phyloP scores from a whole-genome alignment of 2,888 invertebrate genomes.

The Andrena camellia region DNA sequence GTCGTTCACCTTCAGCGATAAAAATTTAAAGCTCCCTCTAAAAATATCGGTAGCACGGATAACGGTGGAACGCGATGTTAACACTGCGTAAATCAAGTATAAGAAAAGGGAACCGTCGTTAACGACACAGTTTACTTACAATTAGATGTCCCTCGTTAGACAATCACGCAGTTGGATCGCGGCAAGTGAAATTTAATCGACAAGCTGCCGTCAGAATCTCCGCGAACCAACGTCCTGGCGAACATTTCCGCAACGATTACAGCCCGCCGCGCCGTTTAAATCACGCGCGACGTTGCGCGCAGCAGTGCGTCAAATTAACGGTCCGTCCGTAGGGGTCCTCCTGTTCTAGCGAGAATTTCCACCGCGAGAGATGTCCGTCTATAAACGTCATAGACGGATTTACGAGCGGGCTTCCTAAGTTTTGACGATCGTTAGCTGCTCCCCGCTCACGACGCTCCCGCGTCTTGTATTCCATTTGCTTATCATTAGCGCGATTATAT shows the following conservation, averaged over 20 bases:
- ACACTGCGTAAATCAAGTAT: no score
- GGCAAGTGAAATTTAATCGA: conserved; percentile 23
- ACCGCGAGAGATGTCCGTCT: conserved; percentile 76
- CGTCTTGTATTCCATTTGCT: conserved; percentile 65
- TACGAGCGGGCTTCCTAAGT: conserved; percentile 83
- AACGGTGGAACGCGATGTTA: no score
- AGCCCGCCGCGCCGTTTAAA: conserved; percentile 44
- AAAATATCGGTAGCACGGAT: no score
- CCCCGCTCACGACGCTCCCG: conserved; percentile 51
- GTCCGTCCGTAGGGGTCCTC: conserved; percentile 53
- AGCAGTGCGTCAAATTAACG: conserved; percentile 45
- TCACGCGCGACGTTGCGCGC: conserved; percentile 22
- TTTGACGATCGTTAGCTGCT: conserved; percentile 70
- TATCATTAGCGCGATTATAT: conserved; percentile 71
- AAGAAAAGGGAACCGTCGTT: not conserved
- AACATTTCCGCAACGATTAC: conserved; percentile 55
- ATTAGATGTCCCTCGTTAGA: not conserved
- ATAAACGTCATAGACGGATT: conserved; percentile 83
- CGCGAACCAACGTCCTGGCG: not conserved
- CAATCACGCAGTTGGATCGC: not conserved
- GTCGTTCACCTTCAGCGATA: no score
- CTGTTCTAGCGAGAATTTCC: conserved; percentile 76
- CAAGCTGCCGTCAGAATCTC: not conserved
- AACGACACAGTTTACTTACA: not conserved
- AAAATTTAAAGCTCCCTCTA: no score